Base-by-base conservation (phyloP, 2,797 vertebrate species). In the Enoplosus armatus region DNA sequence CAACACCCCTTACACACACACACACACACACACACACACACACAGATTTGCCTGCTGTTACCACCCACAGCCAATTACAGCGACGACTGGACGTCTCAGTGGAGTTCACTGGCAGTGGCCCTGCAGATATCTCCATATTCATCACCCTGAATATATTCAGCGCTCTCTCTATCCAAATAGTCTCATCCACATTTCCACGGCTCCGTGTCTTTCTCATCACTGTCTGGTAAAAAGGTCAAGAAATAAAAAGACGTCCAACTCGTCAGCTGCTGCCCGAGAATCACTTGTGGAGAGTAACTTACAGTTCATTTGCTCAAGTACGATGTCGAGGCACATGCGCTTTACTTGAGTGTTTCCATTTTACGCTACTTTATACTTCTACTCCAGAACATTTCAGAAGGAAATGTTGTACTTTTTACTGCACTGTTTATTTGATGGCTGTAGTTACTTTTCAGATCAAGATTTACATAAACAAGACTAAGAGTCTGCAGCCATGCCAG, bases 81-180 rank as follows among this genome's bases (percentile, higher is more conserved):
- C 15, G 53, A 86, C 7, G 75, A 64, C 51, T 43, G 77, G 67
- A 39, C 5, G 67, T 86, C 85, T 83, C 87, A 35, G 71, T 15
- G 79, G 86, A 84, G 55, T 43, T 79, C 43, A 27, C 31, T 55
- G 20, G 35, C 77, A 12, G 48, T 41, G 60, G 65, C 55, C 43
- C 47, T 58, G 76, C 53, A 62, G 29, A 75, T 31, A 66, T 83
- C 68, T 89, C 67, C 83, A 88, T 90, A 87, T 89, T 90, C 78
- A 89, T 84, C 76, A 62, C 48, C 15, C 54, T 78, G 58, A 73
- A 83, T 85, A 11, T 72, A 86, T 85, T 83, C 65, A 77, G 12
- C 80, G 50, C 68, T 51, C 66, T 18, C 18, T 51, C 81, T 47
- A 8, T 77, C 41, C 80, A 84, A 75, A 84, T 3, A 22, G 39